Evolutionary conservation across 2,113 vertebrate genomes (phyloP).

Genomic region (Myotis yumanensis): DNA sequence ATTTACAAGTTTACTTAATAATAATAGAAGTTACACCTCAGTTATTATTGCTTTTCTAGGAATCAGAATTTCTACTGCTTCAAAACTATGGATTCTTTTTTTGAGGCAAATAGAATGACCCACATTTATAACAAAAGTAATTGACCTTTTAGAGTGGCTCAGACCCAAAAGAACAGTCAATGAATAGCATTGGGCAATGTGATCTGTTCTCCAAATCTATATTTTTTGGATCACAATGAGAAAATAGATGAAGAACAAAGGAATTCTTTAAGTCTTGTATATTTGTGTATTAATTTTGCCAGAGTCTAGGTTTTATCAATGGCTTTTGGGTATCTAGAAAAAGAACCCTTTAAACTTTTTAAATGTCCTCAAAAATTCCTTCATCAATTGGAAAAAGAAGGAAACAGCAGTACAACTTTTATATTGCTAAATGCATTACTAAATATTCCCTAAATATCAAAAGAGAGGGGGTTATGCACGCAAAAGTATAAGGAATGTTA

Average conservation of each 20-base stretch:
- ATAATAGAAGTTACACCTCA: background rate
- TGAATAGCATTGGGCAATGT: background rate
- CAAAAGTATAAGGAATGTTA: background rate
- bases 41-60: background rate
- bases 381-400: background rate
- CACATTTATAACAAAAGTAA: background rate
- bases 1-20: background rate
- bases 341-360: background rate
- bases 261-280: background rate
- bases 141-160: background rate
- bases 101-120: background rate
- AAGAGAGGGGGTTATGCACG: background rate
- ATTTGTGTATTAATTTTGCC: background rate
- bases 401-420: background rate
- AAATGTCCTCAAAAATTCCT: background rate
- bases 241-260: background rate
- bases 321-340: background rate
- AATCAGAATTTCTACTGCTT: constrained; percentile 16
- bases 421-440: background rate
- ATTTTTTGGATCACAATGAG: background rate
- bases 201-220: background rate
- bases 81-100: background rate
- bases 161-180: background rate
- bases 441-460: background rate
- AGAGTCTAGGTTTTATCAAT: background rate